Percentiles rank a stretch among this genome's conserved stretches.
Evolutionary conservation across 2,888 invertebrate species (phyloP).

Genomic region (Drosophila algonquin): DNA sequence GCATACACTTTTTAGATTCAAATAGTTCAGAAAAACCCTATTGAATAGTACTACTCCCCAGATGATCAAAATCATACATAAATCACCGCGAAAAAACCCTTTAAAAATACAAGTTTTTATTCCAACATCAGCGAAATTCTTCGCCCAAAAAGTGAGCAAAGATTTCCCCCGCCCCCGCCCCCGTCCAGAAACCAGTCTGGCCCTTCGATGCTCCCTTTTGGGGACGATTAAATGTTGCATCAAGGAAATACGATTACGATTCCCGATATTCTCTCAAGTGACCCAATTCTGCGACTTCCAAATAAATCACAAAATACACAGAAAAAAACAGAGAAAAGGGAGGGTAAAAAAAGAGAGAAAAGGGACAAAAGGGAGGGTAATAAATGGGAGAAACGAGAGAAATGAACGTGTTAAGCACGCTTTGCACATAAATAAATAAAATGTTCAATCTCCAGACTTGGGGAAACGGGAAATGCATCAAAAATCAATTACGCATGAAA

Average conservation of each 20-base stretch:
- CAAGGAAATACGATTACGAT: conserved; percentile 14
- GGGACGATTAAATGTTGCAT: conserved; percentile 15
- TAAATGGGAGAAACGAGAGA: not conserved
- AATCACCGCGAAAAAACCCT: too few species aligned
- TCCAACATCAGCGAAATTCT: not conserved
- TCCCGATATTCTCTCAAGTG: conserved; percentile 34
- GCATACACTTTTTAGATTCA: too few species aligned
- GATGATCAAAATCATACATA: too few species aligned
- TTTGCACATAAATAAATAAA: conserved; percentile 55
- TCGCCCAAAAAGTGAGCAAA: conserved; percentile 1
- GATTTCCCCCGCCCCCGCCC: conserved; percentile 1
- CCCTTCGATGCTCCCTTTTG: not conserved
- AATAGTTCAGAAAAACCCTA: too few species aligned
- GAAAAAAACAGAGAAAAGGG: not conserved
- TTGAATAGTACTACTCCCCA: too few species aligned
- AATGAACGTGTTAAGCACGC: conserved; percentile 65
- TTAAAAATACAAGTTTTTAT: not conserved
- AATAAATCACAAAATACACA: conserved; percentile 23
- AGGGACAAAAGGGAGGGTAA: not conserved
- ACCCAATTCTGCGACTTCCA: conserved; percentile 54
- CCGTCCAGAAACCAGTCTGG: not conserved
- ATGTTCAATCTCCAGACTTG: conserved; percentile 12
- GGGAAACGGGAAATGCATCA: conserved; percentile 51
- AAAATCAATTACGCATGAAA: conserved; percentile 79
- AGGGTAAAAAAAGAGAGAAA: not conserved